These are phyloP conservation scores for Ia io DNA, from an alignment of 2,113 vertebrate species.

Conservation along the genomic window DNA sequence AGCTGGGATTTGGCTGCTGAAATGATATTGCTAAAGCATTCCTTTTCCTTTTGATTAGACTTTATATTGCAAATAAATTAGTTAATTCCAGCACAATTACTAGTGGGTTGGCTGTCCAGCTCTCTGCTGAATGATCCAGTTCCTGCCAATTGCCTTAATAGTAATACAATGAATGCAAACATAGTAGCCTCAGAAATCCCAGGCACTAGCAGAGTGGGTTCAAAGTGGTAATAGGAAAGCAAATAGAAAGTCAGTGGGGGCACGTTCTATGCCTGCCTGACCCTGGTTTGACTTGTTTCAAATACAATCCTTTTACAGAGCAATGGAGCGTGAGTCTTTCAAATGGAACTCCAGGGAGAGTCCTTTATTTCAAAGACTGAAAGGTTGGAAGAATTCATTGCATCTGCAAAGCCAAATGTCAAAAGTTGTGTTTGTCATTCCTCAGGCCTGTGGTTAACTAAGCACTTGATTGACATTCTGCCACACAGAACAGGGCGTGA, in stretches of 20 bases:
- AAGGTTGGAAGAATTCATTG: neutral
- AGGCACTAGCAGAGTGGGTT: neutral
- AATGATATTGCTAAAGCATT: neutral
- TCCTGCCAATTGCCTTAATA: neutral
- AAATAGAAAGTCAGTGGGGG: neutral
- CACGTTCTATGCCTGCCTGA: neutral
- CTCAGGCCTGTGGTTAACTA: neutral
- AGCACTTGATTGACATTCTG: neutral
- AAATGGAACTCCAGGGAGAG: neutral
- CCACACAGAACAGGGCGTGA: neutral
- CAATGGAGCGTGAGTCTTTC: neutral
- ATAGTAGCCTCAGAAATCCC: neutral
- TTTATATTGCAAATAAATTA: slow-evolving; percentile 5
- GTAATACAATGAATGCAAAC: neutral
- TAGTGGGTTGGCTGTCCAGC: neutral
- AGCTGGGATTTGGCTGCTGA: neutral
- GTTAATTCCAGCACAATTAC: slow-evolving; percentile 19
- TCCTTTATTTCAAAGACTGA: neutral
- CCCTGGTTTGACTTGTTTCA: neutral
- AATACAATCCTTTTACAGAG: neutral
- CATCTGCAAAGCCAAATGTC: neutral
- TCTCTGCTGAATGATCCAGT: neutral
- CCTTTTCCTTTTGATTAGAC: neutral
- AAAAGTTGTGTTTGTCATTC: neutral
- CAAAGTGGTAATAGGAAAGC: neutral